A percentile compares a stretch with the other conserved stretches of the same genome.
These are phyloP conservation scores for Chironex yamaguchii DNA, from an alignment of 30 jellyfish, hydroid and myxozoan species.

Conservation along the genomic window DNA sequence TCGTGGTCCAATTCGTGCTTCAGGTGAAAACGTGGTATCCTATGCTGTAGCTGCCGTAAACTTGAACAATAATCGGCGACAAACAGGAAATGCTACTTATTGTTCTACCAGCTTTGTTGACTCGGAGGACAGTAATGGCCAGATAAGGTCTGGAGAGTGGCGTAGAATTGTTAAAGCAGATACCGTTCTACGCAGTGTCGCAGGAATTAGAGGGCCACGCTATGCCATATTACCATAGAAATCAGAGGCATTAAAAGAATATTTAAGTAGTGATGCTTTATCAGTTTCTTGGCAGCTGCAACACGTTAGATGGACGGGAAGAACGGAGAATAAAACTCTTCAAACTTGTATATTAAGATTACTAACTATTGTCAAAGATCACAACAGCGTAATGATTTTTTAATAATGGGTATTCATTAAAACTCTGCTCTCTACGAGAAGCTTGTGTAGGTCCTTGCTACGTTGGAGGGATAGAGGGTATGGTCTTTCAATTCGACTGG, in stretches of 20 bases:
- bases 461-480: too few relatives aligned
- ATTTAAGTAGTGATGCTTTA: slow-evolving; percentile 16
- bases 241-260: slow-evolving; percentile 22
- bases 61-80: slow-evolving; percentile 58
- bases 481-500: too few relatives aligned
- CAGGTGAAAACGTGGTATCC: slow-evolving; percentile 16
- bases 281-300: slow-evolving; percentile 63
- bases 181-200: slow-evolving; percentile 3
- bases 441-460: too few relatives aligned
- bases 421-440: too few relatives aligned
- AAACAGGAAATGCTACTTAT: slow-evolving; percentile 61
- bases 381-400: too few relatives aligned
- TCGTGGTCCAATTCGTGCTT: slow-evolving; percentile 34
- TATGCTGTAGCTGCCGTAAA: slow-evolving; percentile 31
- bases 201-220: neutral
- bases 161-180: slow-evolving; percentile 49
- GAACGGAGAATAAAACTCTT: neutral
- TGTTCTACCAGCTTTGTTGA: slow-evolving; percentile 70
- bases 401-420: too few relatives aligned
- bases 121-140: slow-evolving; percentile 63
- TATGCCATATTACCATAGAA: slow-evolving; percentile 17
- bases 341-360: neutral
- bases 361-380: too few relatives aligned
- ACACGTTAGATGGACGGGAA: slow-evolving; percentile 44
- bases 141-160: slow-evolving; percentile 56